Percentiles rank a stretch among this genome's conserved stretches.
phyloP scores from a whole-genome alignment of 2,113 vertebrate species.

The Sylvia atricapilla region DNA sequence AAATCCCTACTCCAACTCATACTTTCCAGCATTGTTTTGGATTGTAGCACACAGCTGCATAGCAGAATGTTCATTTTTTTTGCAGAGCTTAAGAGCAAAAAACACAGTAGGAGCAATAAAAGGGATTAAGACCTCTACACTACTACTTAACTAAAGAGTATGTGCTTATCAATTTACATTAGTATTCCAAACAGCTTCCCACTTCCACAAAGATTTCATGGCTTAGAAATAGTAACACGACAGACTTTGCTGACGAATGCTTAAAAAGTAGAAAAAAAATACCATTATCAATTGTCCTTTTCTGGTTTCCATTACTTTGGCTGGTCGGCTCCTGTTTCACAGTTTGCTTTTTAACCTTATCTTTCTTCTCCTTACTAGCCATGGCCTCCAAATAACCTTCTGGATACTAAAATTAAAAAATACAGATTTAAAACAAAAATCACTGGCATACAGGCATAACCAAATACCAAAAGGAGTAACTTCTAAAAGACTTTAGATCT shows the following conservation, averaged over 20 bases:
- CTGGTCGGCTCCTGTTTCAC: conserved; percentile 74
- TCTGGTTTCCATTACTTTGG: conserved; percentile 83
- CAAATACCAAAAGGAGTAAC: background rate
- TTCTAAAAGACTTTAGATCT: background rate
- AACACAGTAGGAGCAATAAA: accelerated
- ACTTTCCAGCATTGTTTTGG: background rate
- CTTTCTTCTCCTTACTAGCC: conserved; percentile 93
- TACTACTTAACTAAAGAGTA: background rate
- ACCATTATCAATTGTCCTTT: conserved; percentile 80
- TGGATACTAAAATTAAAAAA: conserved; percentile 82
- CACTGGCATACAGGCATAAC: background rate
- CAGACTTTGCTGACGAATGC: background rate
- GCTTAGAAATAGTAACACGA: background rate
- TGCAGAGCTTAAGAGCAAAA: background rate
- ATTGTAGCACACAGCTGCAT: background rate
- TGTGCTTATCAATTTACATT: background rate
- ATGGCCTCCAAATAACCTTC: conserved; percentile 93
- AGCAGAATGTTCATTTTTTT: background rate
- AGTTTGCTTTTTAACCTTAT: conserved; percentile 81
- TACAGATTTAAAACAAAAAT: background rate
- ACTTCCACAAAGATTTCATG: background rate
- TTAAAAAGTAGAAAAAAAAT: conserved; percentile 23
- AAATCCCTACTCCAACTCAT: background rate
- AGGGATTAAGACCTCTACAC: background rate
- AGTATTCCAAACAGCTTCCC: background rate